Base-by-base conservation (phyloP, 2,113 vertebrate species). In the Sporophila hypoxantha region DNA sequence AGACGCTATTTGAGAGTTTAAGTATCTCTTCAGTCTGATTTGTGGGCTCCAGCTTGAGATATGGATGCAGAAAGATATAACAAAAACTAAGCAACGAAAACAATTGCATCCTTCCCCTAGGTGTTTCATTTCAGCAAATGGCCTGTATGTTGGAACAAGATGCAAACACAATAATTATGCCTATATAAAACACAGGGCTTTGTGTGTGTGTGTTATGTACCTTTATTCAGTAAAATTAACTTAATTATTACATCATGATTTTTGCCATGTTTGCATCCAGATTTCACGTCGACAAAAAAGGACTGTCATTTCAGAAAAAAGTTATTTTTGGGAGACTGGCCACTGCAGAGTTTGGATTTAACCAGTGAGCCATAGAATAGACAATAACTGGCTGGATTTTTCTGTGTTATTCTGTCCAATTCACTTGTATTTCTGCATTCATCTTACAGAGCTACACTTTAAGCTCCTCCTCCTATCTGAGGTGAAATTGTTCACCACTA, bases 1-100 rank as follows among this genome's bases (percentile, higher is more conserved):
- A 92, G 81, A 95, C 36, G 46, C 87, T 62, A 87, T 90, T 90
- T 87, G 87, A 89, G 87, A 88, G 62, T 13, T 88, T 50, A 87
- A 82, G 17, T 76, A 88, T 91, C 84, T 70, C 27, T 64, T 79
- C 29, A 76, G 64, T 88, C 77, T 88, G 81, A 62, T 88, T 36
- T 76, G 10, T 61, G 27, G 21, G 30, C 47, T 87, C 41, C 34
- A 1, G 86, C 16, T 34, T 76, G 74, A 73, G 67, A 59, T 79
- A 79, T 3, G 15, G 78, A 84, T 16, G 11, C 64, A 60, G 26
- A 21, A 61, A 86, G 32, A 73, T 22, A 27, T 14, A 59, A 50
- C 12, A 78, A 36, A 84, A 82, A 8, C 71, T 75, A 64, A 79
- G 55, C 52, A 73, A 29, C 9, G 21, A 73, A 82, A 82, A 76